phyloP scores from a whole-genome alignment of 2,888 invertebrate species.

The Diaphora mendica region DNA sequence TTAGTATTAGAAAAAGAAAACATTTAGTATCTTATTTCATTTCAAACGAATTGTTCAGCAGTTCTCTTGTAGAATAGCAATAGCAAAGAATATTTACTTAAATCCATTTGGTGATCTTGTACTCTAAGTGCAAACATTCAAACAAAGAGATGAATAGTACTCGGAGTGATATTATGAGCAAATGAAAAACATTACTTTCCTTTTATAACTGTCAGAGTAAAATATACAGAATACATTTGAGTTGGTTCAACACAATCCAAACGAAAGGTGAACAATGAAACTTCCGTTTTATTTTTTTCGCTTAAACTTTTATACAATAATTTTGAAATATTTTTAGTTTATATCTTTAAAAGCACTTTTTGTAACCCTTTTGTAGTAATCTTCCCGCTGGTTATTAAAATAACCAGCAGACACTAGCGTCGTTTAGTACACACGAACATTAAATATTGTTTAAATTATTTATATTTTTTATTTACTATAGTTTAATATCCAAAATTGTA shows the following conservation, averaged over 20 bases:
- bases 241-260: conserved; percentile 6
- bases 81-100: background rate
- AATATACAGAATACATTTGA: conserved; percentile 13
- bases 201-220: conserved; percentile 12
- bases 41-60: background rate
- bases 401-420: too few species aligned
- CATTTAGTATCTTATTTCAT: background rate
- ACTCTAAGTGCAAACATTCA: conserved; percentile 11
- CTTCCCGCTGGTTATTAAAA: too few species aligned
- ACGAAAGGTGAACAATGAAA: background rate
- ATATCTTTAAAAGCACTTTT: background rate
- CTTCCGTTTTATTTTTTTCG: background rate
- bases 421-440: too few species aligned
- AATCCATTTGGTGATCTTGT: conserved; percentile 13
- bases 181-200: conserved; percentile 23
- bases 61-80: background rate
- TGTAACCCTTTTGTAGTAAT: background rate
- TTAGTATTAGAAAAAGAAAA: too few species aligned
- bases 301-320: background rate
- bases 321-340: background rate
- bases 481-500: too few species aligned
- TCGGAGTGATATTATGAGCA: conserved; percentile 14
- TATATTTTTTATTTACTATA: too few species aligned
- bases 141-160: conserved; percentile 17
- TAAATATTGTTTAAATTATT: too few species aligned